Percentiles rank a stretch among this genome's conserved stretches.
Evolutionary conservation across 2,888 invertebrate genomes (phyloP).

Genomic region (Harmothoe impar): DNA sequence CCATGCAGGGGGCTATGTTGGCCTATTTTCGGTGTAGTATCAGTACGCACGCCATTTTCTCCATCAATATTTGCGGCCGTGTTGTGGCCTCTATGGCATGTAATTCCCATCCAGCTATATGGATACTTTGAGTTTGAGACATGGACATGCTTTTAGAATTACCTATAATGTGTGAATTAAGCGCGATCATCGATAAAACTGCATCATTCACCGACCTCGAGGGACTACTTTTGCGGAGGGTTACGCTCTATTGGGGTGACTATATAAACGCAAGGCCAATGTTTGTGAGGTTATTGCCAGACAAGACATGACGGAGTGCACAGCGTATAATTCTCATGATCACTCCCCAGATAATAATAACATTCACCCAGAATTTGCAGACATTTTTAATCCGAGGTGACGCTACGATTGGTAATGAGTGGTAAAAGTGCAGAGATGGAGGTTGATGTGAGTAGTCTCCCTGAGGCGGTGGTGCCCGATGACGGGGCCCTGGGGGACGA

Average conservation of each 20-base stretch:
- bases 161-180: background rate
- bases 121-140: background rate
- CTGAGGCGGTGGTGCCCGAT: background rate
- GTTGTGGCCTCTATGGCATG: background rate
- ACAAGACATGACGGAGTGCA: constrained; percentile 42
- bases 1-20: constrained; percentile 34
- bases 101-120: background rate
- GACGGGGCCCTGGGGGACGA: constrained; percentile 55
- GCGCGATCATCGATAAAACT: background rate
- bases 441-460: constrained; percentile 11
- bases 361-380: background rate
- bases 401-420: background rate
- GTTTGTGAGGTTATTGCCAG: constrained; percentile 16
- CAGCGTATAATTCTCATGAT: background rate
- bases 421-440: background rate
- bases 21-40: background rate
- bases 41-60: constrained; percentile 33
- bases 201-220: background rate
- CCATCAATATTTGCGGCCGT: constrained; percentile 3
- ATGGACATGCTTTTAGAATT: background rate
- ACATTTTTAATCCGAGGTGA: constrained; percentile 46
- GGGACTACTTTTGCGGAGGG: constrained; percentile 42
- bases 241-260: background rate
- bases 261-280: background rate
- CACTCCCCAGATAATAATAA: background rate